Evolutionary conservation across 2,888 invertebrate species (phyloP), one percentile per base, ranked within the genome.

Genomic region (Leptinotarsa tumamoca): DNA sequence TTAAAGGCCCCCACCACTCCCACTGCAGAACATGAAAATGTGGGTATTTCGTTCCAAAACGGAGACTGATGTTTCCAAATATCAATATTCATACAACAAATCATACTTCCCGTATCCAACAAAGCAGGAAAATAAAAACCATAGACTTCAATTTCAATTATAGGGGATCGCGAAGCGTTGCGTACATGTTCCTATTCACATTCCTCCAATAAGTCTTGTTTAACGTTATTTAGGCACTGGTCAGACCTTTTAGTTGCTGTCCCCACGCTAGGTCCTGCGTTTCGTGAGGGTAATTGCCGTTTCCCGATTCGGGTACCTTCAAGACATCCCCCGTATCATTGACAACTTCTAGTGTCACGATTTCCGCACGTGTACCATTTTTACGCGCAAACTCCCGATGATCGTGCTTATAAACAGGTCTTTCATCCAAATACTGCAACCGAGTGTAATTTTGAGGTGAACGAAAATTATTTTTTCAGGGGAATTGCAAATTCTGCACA

Each of bases 21-120:
- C 15, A 68, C 68, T 14, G 54, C 52, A 10, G 68, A 51, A 18
- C 68, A 68, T 51, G 21, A 21, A n/a, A 68, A 68, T 21, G 68
- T 68, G 21, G 51, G 18, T 21, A 68, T 68, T 51, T 50, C 23
- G 14, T 50, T 68, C 50, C 52, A 68, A 23, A 68, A 68, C 21
- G 50, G 27, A 68, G 27, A 18, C 21, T 23, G 21, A 14, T 68
- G 68, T 14, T 68, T 15, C 49, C 68, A 68, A 51, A 68, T 23
- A 51, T 68, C 51, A 13, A 23, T 21, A 18, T 21, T 68, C 4
- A 68, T 18, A 14, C 68, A 68, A 18, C 21, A 51, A 14, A 68
- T 52, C 68, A 51, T 68, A 23, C 61, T 61, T 15, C 17, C 61
- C 61, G 68, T 68, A 21, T 68, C 68, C 5, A 68, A 5, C 0